Evolutionary conservation across 2,888 invertebrate species (phyloP).

Genomic region (Onchidella celtica): DNA sequence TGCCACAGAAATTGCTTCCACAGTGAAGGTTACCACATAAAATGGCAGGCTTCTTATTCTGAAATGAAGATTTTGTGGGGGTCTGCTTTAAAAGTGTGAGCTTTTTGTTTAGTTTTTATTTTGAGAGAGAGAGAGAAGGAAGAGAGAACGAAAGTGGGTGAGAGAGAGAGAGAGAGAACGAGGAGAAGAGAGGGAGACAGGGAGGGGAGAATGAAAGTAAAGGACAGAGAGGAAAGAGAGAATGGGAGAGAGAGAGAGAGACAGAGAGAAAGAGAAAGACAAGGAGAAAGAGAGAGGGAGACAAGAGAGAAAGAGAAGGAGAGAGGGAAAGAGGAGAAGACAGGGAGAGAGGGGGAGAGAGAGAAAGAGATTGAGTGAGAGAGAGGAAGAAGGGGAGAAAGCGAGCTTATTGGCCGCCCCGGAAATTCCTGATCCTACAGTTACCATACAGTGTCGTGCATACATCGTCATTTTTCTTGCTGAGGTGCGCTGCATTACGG

Average conservation of each 20-base stretch:
- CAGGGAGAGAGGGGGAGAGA: constrained; percentile 7
- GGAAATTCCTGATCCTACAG: no score
- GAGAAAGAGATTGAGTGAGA: constrained; percentile 15
- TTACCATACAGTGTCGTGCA: no score
- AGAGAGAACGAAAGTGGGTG: neutral
- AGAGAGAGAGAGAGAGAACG: neutral
- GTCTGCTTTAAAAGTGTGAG: no score
- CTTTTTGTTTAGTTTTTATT: no score
- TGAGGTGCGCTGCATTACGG: no score
- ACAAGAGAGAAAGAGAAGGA: constrained; percentile 23
- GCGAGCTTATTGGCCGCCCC: no score
- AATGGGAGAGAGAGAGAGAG: constrained; percentile 31
- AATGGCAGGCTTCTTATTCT: no score
- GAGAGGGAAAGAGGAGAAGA: constrained; percentile 14
- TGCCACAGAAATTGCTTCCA: no score
- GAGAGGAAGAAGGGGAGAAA: neutral
- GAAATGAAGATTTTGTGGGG: no score
- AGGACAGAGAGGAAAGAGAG: neutral
- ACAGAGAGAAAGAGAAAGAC: constrained; percentile 28
- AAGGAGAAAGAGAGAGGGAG: constrained; percentile 31
- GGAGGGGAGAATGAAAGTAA: neutral
- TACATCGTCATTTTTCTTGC: no score
- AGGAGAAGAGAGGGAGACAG: neutral
- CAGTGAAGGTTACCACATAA: no score
- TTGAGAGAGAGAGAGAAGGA: neutral